phyloP scores from a whole-genome alignment of 2,888 invertebrate species.

The Hypomecis punctinalis region DNA sequence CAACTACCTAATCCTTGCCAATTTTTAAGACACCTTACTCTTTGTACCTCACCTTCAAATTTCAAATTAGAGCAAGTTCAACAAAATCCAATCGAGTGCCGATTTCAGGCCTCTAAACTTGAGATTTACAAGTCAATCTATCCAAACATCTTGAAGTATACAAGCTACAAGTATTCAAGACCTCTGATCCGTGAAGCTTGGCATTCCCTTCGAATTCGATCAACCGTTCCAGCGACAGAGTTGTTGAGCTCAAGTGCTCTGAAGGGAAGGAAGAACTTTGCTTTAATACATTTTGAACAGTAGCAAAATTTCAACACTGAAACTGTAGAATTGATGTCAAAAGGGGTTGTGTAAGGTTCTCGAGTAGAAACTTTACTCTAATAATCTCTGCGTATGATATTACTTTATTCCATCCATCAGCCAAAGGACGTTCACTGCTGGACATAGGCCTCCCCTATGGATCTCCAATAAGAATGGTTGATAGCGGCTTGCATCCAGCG shows the following conservation, averaged over 20 bases:
- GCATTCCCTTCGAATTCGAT: conserved; percentile 36
- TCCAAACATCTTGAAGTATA: conserved; percentile 20
- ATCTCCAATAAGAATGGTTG: too few relatives aligned
- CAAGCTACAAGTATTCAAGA: conserved; percentile 12
- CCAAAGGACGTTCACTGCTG: too few relatives aligned
- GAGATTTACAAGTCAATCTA: conserved; percentile 13
- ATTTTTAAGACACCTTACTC: too few relatives aligned
- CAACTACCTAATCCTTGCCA: too few relatives aligned
- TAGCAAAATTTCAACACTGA: not conserved
- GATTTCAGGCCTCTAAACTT: not conserved
- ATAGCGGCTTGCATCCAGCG: too few relatives aligned
- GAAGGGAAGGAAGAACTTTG: conserved; percentile 23
- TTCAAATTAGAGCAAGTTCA: conserved; percentile 6
- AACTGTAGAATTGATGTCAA: not conserved
- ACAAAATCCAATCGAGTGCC: conserved; percentile 4
- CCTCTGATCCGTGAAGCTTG: conserved; percentile 27
- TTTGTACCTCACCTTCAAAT: not conserved
- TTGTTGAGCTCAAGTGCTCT: conserved; percentile 31
- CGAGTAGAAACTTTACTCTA: too few relatives aligned
- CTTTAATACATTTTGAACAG: conserved; percentile 6
- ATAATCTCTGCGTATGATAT: too few relatives aligned
- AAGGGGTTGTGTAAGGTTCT: too few relatives aligned
- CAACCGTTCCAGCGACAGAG: conserved; percentile 30
- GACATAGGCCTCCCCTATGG: too few relatives aligned
- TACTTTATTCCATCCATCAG: too few relatives aligned